Conservation (phyloP, 37 sponge, comb jelly and placozoan species). For the Chondrosia reniformis region DNA sequence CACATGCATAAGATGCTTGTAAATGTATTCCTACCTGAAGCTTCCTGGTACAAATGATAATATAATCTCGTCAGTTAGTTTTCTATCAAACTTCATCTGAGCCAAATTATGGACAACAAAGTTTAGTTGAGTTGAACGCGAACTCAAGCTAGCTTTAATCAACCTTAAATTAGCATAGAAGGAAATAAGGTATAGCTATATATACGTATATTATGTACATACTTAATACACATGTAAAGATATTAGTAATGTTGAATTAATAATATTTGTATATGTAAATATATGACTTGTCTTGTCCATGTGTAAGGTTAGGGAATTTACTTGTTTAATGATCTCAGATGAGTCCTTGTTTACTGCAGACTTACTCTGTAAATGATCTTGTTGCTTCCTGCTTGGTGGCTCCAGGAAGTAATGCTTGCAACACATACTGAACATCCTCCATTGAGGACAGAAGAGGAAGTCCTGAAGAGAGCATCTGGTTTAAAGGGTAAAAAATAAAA, state of each 20-base stretch:
- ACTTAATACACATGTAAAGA: no score
- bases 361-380: constrained; percentile 60
- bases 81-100: constrained; percentile 58
- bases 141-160: constrained; percentile 73
- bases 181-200: background rate
- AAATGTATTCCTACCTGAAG: constrained; percentile 17
- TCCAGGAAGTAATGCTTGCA: constrained; percentile 66
- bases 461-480: constrained; percentile 72
- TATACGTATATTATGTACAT: no score
- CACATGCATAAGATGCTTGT: no score
- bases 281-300: no score
- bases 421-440: constrained; percentile 79
- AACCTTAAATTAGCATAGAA: constrained; percentile 33
- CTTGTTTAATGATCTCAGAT: no score
- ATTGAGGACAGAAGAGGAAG: constrained; percentile 53
- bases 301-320: no score
- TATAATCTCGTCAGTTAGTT: background rate
- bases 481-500: background rate
- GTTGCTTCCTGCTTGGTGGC: constrained; percentile 64
- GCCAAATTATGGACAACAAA: constrained; percentile 93
- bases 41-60: constrained; percentile 34
- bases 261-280: no score
- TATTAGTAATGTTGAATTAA: no score
- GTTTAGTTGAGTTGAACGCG: constrained; percentile 76
- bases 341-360: background rate